Percentiles rank a stretch among this genome's conserved stretches.
These are phyloP conservation scores for Oryzias dopingdopingensis DNA, from an alignment of 2,797 vertebrate genomes.

Conservation along the genomic window DNA sequence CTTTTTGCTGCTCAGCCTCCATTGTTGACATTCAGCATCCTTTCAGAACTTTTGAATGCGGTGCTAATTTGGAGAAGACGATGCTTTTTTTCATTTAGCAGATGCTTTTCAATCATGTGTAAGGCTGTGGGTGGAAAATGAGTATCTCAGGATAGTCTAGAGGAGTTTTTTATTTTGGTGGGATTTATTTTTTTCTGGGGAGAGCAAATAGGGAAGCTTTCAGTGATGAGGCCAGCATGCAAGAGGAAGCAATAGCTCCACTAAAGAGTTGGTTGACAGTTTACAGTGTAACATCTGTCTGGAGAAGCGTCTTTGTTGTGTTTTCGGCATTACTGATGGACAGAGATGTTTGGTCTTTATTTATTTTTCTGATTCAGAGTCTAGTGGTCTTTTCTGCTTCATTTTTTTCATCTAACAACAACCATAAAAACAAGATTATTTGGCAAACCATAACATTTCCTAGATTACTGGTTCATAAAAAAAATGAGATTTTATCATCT, in stretches of 20 bases:
- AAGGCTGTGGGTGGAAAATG: conserved; percentile 51
- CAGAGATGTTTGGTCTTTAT: conserved; percentile 52
- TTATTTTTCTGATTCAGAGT: conserved; percentile 23
- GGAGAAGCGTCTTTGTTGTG: conserved; percentile 53
- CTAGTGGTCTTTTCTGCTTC: conserved; percentile 17
- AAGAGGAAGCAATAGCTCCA: conserved; percentile 76
- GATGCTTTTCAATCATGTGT: conserved; percentile 70
- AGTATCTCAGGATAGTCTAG: conserved; percentile 64
- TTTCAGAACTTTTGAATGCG: conserved; percentile 77
- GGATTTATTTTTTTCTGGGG: conserved; percentile 34
- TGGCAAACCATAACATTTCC: conserved; percentile 8
- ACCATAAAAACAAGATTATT: not conserved
- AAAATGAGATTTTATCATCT: not conserved
- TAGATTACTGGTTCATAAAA: not conserved
- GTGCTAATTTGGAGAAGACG: conserved; percentile 71
- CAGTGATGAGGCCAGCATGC: conserved; percentile 68
- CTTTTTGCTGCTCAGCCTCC: conserved; percentile 71
- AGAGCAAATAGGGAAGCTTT: conserved; percentile 64
- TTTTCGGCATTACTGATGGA: conserved; percentile 54
- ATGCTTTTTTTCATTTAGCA: conserved; percentile 71
- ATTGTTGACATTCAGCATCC: conserved; percentile 75
- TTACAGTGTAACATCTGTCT: conserved; percentile 72
- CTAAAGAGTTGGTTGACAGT: conserved; percentile 76
- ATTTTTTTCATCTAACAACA: conserved; percentile 13
- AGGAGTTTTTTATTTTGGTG: conserved; percentile 62